Conservation (phyloP, 2,888 invertebrate genomes). For the Eremobia ochroleuca region DNA sequence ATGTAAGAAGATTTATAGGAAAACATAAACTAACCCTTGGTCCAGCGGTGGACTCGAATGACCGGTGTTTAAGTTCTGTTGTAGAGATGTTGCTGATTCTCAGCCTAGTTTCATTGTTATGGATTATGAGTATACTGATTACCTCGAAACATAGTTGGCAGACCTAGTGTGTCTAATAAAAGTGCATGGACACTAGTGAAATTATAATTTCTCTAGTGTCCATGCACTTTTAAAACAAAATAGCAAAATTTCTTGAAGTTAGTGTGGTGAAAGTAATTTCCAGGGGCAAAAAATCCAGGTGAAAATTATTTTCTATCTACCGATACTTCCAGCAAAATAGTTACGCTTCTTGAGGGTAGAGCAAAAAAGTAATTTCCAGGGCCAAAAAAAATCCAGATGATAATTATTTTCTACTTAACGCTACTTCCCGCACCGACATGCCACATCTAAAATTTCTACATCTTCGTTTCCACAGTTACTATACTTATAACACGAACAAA, state of each 20-base stretch:
- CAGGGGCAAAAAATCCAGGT: not conserved
- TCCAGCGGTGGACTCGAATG: too few species aligned
- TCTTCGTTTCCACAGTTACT: conserved; percentile 12
- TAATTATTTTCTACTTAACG: not conserved
- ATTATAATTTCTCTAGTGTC: not conserved
- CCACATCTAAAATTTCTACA: not conserved
- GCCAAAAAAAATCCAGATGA: not conserved
- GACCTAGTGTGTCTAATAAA: not conserved
- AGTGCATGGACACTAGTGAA: too few species aligned
- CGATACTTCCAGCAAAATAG: not conserved
- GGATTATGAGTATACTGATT: too few species aligned
- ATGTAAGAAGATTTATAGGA: too few species aligned
- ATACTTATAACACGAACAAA: conserved; percentile 21
- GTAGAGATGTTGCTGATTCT: too few species aligned
- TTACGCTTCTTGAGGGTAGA: not conserved
- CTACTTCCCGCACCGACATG: not conserved
- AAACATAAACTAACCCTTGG: too few species aligned
- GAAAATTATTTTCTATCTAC: not conserved
- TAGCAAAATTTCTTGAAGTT: not conserved
- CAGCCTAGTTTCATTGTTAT: too few species aligned
- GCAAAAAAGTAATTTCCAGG: not conserved
- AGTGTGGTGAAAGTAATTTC: not conserved
- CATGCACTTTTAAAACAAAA: not conserved
- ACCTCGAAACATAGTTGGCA: not conserved
- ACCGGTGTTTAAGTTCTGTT: too few species aligned